These are phyloP conservation scores for Synergus itoensis DNA, from an alignment of 2,888 invertebrate genomes.

Conservation along the genomic window DNA sequence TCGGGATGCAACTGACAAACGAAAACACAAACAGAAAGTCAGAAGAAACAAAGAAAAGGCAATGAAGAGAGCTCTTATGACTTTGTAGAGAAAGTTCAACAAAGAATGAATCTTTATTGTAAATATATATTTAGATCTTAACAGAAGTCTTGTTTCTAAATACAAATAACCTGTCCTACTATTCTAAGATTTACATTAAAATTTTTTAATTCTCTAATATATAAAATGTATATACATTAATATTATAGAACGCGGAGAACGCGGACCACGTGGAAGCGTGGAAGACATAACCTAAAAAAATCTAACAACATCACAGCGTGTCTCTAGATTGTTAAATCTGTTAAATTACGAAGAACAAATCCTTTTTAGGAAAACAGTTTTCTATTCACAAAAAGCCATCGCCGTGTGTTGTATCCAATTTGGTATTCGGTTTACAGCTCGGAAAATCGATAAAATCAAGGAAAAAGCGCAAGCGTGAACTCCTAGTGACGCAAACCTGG, in stretches of 20 bases:
- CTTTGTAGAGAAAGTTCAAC: conserved; percentile 65
- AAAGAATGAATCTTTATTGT: conserved; percentile 4
- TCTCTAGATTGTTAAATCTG: not conserved
- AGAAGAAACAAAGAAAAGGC: conserved; percentile 82
- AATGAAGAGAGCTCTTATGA: conserved; percentile 81
- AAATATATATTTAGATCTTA: not conserved
- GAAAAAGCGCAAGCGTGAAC: conserved; percentile 40
- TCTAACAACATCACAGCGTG: not conserved
- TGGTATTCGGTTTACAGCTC: not conserved
- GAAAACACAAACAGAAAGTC: conserved; percentile 83
- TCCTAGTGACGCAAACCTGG: conserved; percentile 4
- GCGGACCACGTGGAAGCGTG: not conserved
- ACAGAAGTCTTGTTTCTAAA: not conserved
- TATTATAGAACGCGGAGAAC: not conserved
- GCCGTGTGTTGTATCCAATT: not conserved
- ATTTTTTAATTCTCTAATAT: too few species aligned
- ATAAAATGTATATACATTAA: too few species aligned
- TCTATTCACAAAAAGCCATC: not conserved
- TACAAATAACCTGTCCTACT: not conserved
- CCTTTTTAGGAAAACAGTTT: not conserved
- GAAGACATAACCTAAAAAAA: conserved; percentile 14
- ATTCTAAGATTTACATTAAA: not conserved
- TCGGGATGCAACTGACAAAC: conserved; percentile 84
- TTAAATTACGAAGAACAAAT: not conserved
- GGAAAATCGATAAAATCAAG: conserved; percentile 35